These are phyloP conservation scores for Pelodiscus sinensis DNA, from an alignment of 2,113 vertebrate genomes.

Conservation along the genomic window DNA sequence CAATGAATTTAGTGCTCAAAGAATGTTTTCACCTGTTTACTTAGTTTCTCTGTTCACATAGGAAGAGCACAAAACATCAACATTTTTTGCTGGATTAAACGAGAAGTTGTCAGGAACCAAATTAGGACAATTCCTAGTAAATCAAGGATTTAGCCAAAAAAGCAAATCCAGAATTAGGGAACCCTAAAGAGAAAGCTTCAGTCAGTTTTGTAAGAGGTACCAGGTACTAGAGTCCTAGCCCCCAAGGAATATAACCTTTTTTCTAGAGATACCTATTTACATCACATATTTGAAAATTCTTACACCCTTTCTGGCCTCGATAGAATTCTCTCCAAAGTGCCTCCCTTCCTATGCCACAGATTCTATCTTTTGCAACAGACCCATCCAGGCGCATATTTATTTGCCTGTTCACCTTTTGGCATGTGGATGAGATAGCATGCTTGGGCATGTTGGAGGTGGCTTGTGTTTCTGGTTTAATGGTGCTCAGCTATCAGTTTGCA, in stretches of 20 bases:
- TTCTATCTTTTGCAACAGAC: background rate
- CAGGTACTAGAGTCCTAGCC: background rate
- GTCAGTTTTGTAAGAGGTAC: accelerated
- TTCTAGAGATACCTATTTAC: background rate
- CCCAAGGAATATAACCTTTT: accelerated
- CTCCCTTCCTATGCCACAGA: background rate
- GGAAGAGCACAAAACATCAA: background rate
- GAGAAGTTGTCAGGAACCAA: background rate
- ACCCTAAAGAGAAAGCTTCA: background rate
- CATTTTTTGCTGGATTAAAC: background rate
- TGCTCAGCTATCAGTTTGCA: background rate
- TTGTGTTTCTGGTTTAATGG: background rate
- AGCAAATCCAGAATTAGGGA: background rate
- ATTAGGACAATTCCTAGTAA: background rate
- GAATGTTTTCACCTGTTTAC: background rate
- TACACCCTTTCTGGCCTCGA: background rate
- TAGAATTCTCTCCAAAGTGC: background rate
- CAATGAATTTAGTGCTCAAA: background rate
- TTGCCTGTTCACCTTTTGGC: background rate
- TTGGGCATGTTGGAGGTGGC: background rate
- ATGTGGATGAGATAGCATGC: background rate
- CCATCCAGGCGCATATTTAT: background rate
- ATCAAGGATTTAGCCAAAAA: background rate
- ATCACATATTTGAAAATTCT: background rate
- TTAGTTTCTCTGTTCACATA: background rate